Conservation (phyloP, 1,140 invertebrate genomes). For the Dendrolimus punctatus region DNA sequence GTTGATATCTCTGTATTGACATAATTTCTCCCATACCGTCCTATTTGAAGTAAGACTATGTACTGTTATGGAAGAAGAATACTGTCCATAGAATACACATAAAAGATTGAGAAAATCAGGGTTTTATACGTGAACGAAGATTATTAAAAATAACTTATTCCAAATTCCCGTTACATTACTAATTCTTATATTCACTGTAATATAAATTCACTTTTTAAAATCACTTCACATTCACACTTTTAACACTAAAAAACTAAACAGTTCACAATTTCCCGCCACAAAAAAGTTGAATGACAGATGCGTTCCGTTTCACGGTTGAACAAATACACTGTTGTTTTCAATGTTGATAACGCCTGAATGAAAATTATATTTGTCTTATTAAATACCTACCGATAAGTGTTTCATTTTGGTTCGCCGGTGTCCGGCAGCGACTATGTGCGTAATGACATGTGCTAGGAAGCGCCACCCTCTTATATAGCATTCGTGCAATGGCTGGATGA, state of each 20-base stretch:
- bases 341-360: neutral
- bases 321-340: neutral
- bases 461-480: slow-evolving; percentile 59
- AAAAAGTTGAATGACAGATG: neutral
- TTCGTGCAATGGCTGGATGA: slow-evolving; percentile 42
- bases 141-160: too few relatives aligned
- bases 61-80: too few relatives aligned
- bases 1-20: too few relatives aligned
- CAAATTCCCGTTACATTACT: too few relatives aligned
- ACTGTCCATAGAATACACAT: too few relatives aligned
- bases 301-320: slow-evolving; percentile 14
- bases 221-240: too few relatives aligned
- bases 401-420: slow-evolving; percentile 52
- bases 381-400: slow-evolving; percentile 64
- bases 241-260: neutral
- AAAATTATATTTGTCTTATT: neutral
- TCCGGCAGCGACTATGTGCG: slow-evolving; percentile 45
- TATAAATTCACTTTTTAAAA: too few relatives aligned
- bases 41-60: too few relatives aligned
- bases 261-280: slow-evolving; percentile 5
- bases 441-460: slow-evolving; percentile 52
- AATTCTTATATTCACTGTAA: too few relatives aligned
- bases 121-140: too few relatives aligned
- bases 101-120: too few relatives aligned
- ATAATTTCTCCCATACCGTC: too few relatives aligned